A percentile compares a stretch with the other conserved stretches of the same genome.
Conservation (phyloP, 2,797 vertebrate species). For the Xiphorhynchus erythropygius region DNA sequence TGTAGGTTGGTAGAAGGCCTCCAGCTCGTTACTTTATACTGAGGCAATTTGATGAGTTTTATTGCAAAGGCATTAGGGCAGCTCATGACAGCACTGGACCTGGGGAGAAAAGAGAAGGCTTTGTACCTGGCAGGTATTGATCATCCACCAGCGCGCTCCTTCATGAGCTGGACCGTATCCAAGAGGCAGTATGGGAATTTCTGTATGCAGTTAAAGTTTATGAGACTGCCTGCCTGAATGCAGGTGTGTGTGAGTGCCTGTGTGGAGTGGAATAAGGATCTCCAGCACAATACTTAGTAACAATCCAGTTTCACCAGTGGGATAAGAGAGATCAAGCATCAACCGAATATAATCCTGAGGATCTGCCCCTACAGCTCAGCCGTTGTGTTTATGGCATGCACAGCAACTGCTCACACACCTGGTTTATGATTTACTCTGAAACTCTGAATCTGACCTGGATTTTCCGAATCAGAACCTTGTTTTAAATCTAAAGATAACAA, state of each 20-base stretch:
- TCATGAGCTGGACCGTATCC: not conserved
- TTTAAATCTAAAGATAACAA: slow-evolving; percentile 11
- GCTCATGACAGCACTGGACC: not conserved
- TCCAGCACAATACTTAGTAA: not conserved
- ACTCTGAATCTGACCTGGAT: not conserved
- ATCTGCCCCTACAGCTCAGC: not conserved
- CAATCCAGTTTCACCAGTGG: not conserved
- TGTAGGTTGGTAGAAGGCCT: slow-evolving; percentile 36
- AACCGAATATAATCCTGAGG: not conserved
- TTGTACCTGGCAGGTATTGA: slow-evolving; percentile 27
- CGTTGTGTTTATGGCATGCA: not conserved
- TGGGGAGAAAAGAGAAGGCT: slow-evolving; percentile 19
- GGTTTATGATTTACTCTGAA: not conserved
- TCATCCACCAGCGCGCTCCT: not conserved
- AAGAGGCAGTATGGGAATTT: slow-evolving; percentile 31
- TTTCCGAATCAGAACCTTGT: slow-evolving; percentile 29
- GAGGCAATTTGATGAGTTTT: slow-evolving; percentile 29
- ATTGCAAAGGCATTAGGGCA: slow-evolving; percentile 3
- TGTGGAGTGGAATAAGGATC: not conserved
- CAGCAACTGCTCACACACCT: not conserved
- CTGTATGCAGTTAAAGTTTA: slow-evolving; percentile 29
- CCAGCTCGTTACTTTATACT: not conserved
- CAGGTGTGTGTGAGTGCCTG: not conserved
- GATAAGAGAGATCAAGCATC: not conserved
- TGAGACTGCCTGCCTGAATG: slow-evolving; percentile 15